Evolutionary conservation across 2,888 invertebrate species (phyloP).

Genomic region (Acanthococcus lagerstroemiae): DNA sequence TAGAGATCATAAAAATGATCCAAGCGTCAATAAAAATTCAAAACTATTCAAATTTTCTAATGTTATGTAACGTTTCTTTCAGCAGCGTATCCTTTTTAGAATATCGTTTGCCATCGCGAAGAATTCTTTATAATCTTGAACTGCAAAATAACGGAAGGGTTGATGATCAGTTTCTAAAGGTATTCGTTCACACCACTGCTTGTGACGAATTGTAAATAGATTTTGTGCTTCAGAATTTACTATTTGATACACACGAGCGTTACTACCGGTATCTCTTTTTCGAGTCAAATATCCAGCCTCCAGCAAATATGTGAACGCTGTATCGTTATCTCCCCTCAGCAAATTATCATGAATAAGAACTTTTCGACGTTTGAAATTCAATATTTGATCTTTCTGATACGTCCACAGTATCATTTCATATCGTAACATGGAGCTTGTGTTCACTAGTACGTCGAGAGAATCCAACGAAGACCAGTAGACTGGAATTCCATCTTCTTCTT

Average conservation of each 20-base stretch:
- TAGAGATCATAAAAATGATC: too few relatives aligned
- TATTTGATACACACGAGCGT: not conserved
- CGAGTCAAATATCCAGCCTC: slow-evolving; percentile 13
- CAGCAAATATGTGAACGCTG: slow-evolving; percentile 15
- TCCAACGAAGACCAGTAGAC: slow-evolving; percentile 14
- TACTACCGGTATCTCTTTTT: not conserved
- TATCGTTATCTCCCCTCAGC: slow-evolving; percentile 7
- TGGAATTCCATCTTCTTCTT: not conserved
- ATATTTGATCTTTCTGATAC: slow-evolving; percentile 11
- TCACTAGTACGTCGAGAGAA: slow-evolving; percentile 10
- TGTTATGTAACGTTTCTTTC: too few relatives aligned
- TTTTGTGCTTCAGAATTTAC: slow-evolving; percentile 1
- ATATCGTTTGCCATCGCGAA: not conserved
- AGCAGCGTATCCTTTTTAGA: not conserved
- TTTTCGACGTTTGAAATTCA: slow-evolving; percentile 7
- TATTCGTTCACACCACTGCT: slow-evolving; percentile 12
- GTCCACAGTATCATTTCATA: slow-evolving; percentile 17
- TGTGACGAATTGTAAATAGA: slow-evolving; percentile 1
- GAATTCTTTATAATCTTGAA: not conserved
- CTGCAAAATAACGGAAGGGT: not conserved
- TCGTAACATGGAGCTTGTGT: slow-evolving; percentile 13
- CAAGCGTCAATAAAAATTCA: too few relatives aligned
- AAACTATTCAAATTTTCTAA: too few relatives aligned
- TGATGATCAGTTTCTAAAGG: not conserved
- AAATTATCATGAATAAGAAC: slow-evolving; percentile 13